Conservation (phyloP, 2,888 invertebrate genomes). For the Dicranocentrus wangi region DNA sequence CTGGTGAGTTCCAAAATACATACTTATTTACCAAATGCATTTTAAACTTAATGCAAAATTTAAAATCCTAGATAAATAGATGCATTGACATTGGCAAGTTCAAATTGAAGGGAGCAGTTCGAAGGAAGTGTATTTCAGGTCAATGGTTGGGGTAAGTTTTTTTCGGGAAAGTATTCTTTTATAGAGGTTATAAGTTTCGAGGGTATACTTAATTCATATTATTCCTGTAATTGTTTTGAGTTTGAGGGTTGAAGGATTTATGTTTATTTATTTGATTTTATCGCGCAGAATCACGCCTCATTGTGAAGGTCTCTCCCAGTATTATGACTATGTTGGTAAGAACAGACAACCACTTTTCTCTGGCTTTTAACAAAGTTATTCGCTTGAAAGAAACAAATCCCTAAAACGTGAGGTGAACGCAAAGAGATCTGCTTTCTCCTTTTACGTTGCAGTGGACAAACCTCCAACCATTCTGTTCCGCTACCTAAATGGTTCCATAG, state of each 20-base stretch:
- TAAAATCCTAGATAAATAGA: slow-evolving; percentile 75
- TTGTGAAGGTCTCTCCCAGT: slow-evolving; percentile 88
- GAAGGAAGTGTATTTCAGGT: slow-evolving; percentile 84
- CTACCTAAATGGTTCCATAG: slow-evolving; percentile 82
- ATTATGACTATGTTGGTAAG: slow-evolving; percentile 89
- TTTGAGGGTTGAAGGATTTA: no score
- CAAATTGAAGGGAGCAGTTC: slow-evolving; percentile 84
- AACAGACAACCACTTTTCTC: slow-evolving; percentile 30
- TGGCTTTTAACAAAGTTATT: not conserved
- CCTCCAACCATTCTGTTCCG: slow-evolving; percentile 67
- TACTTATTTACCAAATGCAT: not conserved
- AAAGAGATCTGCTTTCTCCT: slow-evolving; percentile 21
- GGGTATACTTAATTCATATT: no score
- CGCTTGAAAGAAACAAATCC: slow-evolving; percentile 41
- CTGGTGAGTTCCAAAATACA: slow-evolving; percentile 75
- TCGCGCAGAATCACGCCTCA: slow-evolving; percentile 78
- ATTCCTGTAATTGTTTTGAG: no score
- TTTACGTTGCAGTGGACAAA: slow-evolving; percentile 48
- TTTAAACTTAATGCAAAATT: not conserved
- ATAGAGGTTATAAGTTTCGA: no score
- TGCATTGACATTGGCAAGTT: slow-evolving; percentile 92
- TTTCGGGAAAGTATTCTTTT: no score
- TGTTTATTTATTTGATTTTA: no score
- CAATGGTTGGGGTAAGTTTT: slow-evolving; percentile 90
- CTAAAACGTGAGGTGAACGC: slow-evolving; percentile 53